These are phyloP conservation scores for Hippocampus barbouri DNA, from an alignment of 2,113 vertebrate genomes.

Conservation along the genomic window DNA sequence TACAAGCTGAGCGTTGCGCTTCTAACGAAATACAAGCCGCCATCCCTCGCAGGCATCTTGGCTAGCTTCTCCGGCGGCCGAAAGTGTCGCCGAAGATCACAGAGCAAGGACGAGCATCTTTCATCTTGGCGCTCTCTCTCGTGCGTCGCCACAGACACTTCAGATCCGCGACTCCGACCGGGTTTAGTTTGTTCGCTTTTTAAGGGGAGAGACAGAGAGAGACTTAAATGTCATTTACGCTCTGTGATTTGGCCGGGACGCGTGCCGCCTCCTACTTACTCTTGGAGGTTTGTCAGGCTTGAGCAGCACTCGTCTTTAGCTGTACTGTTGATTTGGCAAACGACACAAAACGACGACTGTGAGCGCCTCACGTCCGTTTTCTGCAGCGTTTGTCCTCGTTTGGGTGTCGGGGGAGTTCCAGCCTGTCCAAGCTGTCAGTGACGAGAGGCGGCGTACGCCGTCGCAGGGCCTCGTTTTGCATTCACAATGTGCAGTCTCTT, in stretches of 20 bases:
- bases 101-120: conserved; percentile 23
- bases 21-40: conserved; percentile 38
- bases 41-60: conserved; percentile 30
- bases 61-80: conserved; percentile 26
- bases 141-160: conserved; percentile 29
- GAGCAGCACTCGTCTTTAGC: not conserved
- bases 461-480: no score
- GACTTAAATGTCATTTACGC: conserved; percentile 37
- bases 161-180: conserved; percentile 40
- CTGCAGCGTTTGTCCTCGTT: no score
- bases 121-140: conserved; percentile 30
- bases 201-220: conserved; percentile 35
- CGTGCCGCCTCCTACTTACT: conserved; percentile 40
- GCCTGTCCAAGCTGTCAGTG: no score
- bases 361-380: not conserved
- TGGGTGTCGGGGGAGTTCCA: no score
- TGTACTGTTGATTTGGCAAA: not conserved
- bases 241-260: not conserved
- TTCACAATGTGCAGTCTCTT: no score
- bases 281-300: conserved; percentile 29
- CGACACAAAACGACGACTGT: not conserved
- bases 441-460: no score
- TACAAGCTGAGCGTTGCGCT: not conserved
- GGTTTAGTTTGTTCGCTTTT: conserved; percentile 27
- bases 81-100: not conserved